Conservation (phyloP, 2,113 vertebrate species). For the Meleagris gallopavo region DNA sequence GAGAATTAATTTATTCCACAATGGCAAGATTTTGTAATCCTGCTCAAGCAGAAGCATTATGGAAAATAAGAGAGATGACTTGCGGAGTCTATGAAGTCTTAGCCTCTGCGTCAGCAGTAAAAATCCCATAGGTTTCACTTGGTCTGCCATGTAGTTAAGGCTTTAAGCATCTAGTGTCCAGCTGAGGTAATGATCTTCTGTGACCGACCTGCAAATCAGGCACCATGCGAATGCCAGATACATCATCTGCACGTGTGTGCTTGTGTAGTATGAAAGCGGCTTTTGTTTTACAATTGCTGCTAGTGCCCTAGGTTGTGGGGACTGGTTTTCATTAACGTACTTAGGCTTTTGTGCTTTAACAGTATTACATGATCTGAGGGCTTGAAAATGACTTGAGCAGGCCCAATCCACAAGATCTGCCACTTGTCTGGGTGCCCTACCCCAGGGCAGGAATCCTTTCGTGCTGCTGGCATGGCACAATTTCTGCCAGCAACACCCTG, state of each 20-base stretch:
- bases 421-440: constrained; percentile 22
- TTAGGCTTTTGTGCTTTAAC: constrained; percentile 61
- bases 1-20: constrained; percentile 2
- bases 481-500: constrained; percentile 4
- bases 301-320: constrained; percentile 19
- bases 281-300: constrained; percentile 53
- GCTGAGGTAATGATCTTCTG: neutral
- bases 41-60: neutral
- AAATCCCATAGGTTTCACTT: neutral
- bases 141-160: neutral
- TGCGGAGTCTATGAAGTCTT: neutral
- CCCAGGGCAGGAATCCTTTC: neutral
- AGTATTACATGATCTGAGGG: constrained; percentile 27
- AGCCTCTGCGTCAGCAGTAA: neutral
- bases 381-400: constrained; percentile 2
- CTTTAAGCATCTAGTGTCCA: neutral
- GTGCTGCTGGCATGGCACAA: neutral
- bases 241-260: neutral
- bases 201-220: neutral
- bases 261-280: constrained; percentile 39
- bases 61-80: neutral
- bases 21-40: neutral
- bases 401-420: neutral
- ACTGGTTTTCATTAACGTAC: constrained; percentile 62
- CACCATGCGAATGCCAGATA: neutral